Evolutionary conservation across 2,113 vertebrate genomes (phyloP).

Genomic region (Muscicapa adusta): DNA sequence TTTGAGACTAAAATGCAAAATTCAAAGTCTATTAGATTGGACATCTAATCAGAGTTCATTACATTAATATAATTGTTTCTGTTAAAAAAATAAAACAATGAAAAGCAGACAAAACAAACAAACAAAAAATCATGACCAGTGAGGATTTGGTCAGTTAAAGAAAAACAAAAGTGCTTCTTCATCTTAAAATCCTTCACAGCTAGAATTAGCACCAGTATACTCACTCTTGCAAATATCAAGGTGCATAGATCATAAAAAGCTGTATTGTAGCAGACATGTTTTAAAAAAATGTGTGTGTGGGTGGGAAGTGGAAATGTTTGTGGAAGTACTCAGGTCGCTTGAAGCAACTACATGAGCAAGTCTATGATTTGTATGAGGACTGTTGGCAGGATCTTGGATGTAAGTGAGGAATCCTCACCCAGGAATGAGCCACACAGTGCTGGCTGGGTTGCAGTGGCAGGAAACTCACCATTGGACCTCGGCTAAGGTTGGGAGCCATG

Average conservation of each 20-base stretch:
- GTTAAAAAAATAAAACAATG: background rate
- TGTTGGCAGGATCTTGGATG: background rate
- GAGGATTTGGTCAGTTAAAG: background rate
- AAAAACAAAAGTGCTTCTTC: background rate
- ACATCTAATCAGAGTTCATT: background rate
- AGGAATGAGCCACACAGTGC: fast-evolving
- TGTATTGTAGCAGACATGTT: background rate
- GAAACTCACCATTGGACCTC: fast-evolving
- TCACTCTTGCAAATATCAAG: background rate
- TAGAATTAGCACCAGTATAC: background rate
- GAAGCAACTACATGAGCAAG: fast-evolving
- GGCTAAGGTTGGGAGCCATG: fast-evolving
- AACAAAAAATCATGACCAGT: background rate
- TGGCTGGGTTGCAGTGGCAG: background rate
- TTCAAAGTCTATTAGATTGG: background rate
- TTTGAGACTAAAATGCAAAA: background rate
- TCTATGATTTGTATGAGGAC: fast-evolving
- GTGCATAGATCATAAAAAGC: background rate
- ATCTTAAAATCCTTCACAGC: background rate
- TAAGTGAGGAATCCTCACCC: fast-evolving
- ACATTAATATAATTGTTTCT: background rate
- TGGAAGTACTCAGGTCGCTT: background rate
- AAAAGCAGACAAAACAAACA: background rate
- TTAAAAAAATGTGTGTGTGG: background rate
- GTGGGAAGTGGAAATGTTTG: background rate